phyloP scores from a whole-genome alignment of 2,888 invertebrate genomes.

The Drosophila suboccidentalis region DNA sequence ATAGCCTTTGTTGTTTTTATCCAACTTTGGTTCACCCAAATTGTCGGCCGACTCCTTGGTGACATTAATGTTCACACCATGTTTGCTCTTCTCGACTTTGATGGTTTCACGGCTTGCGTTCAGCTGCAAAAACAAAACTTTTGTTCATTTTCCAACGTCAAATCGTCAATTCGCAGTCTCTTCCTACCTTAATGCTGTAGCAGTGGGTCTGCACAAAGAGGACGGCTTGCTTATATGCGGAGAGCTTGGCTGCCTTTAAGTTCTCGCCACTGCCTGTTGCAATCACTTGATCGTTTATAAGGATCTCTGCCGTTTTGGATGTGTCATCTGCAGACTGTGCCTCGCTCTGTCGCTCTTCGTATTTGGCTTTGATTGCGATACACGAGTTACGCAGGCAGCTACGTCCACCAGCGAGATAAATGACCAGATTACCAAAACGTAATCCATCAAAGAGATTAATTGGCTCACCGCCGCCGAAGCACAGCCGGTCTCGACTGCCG shows the following conservation, averaged over 20 bases:
- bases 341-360: constrained; percentile 66
- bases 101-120: constrained; percentile 81
- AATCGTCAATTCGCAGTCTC: neutral
- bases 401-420: constrained; percentile 79
- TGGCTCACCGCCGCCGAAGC: constrained; percentile 58
- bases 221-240: constrained; percentile 77
- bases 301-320: constrained; percentile 83
- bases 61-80: constrained; percentile 77
- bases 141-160: neutral
- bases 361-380: constrained; percentile 57
- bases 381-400: constrained; percentile 81
- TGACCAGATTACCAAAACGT: constrained; percentile 76
- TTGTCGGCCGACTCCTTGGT: constrained; percentile 67
- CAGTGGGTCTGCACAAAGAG: constrained; percentile 85
- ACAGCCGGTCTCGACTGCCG: constrained; percentile 41
- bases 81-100: constrained; percentile 79
- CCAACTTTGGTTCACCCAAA: constrained; percentile 73
- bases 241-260: constrained; percentile 74
- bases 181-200: constrained; percentile 86
- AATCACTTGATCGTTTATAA: constrained; percentile 86
- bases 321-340: constrained; percentile 40
- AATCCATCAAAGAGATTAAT: constrained; percentile 76
- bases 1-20: constrained; percentile 83
- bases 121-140: constrained; percentile 49
- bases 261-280: constrained; percentile 83